phyloP scores from a whole-genome alignment of 2,113 vertebrate species.

The Haplotaxodon microlepis region DNA sequence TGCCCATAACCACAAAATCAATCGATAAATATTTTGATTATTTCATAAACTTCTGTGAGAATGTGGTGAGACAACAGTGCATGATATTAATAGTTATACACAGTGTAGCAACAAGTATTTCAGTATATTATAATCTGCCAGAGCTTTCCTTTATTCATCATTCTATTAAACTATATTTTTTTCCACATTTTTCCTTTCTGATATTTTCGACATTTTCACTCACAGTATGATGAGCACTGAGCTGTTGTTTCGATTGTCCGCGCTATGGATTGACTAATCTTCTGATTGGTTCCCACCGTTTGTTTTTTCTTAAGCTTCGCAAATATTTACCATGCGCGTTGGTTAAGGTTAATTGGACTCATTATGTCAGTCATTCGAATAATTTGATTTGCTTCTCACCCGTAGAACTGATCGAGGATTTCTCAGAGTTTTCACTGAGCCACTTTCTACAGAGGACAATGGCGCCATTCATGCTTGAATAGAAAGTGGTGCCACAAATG shows the following conservation, averaged over 20 bases:
- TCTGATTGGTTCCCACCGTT: neutral
- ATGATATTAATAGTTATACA: neutral
- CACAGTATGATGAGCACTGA: neutral
- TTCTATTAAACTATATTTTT: neutral
- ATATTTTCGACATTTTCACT: neutral
- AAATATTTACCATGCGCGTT: neutral
- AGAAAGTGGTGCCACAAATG: neutral
- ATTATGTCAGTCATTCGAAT: neutral
- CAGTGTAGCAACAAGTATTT: neutral
- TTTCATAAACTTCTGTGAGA: neutral
- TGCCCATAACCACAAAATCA: neutral
- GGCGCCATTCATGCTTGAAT: conserved; percentile 3
- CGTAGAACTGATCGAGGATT: neutral
- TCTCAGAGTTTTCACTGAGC: neutral
- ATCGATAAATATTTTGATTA: neutral
- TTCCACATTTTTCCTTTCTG: neutral
- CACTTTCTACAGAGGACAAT: neutral
- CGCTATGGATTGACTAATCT: neutral
- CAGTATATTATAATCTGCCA: neutral
- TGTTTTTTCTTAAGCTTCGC: neutral
- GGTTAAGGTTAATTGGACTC: neutral
- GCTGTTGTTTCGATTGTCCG: neutral
- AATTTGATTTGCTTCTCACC: neutral
- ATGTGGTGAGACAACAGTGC: neutral
- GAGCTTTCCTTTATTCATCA: neutral